These are phyloP conservation scores for Morphnarchus princeps DNA, from an alignment of 2,113 vertebrate genomes.

Conservation along the genomic window DNA sequence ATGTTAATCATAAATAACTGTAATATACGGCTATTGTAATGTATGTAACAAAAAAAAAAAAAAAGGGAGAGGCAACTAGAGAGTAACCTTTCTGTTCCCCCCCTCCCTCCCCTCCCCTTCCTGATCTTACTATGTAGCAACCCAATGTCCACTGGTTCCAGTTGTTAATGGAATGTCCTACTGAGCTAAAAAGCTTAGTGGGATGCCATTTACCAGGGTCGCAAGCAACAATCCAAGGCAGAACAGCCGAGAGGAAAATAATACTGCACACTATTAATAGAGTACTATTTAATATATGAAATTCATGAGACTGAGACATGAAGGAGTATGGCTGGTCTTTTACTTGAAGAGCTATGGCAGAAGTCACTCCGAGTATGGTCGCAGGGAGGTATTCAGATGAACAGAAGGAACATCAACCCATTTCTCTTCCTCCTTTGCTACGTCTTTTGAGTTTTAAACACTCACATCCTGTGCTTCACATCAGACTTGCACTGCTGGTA, in stretches of 20 bases:
- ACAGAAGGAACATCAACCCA: not conserved
- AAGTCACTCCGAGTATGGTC: not conserved
- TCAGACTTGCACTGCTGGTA: not conserved
- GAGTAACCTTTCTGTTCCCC: conserved; percentile 25
- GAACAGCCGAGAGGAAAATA: conserved; percentile 51
- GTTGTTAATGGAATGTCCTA: conserved; percentile 52
- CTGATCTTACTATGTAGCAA: conserved; percentile 10
- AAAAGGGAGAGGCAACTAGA: conserved; percentile 35
- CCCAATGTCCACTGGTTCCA: conserved; percentile 34
- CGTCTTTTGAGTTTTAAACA: not conserved
- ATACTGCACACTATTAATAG: conserved; percentile 24
- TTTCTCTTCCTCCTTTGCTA: not conserved
- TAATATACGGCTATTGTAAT: conserved; percentile 44
- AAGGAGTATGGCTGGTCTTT: not conserved
- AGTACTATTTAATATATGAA: not conserved
- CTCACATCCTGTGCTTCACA: not conserved
- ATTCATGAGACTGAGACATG: not conserved
- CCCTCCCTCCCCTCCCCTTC: not conserved
- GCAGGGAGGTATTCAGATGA: not conserved
- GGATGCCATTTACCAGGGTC: conserved; percentile 59
- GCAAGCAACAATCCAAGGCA: conserved; percentile 50
- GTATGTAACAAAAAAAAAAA: conserved; percentile 31
- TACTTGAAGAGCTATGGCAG: not conserved
- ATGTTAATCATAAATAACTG: conserved; percentile 69
- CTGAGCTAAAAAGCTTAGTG: conserved; percentile 65